A percentile compares a stretch with the other conserved stretches of the same genome.
Conservation (phyloP, 2,797 vertebrate genomes). For the Gouania willdenowi region DNA sequence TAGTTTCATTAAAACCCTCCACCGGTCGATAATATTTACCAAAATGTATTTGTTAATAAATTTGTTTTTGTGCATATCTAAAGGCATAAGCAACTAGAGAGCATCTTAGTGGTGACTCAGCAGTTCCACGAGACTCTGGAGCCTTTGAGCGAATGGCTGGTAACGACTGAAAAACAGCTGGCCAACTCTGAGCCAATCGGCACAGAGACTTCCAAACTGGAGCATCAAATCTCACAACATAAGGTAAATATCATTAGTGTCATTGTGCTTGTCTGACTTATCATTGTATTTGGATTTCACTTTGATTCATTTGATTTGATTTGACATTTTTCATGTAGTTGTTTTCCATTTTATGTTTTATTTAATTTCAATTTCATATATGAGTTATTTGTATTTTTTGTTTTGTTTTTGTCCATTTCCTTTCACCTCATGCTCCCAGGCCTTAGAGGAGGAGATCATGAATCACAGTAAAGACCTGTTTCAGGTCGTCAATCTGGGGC, state of each 20-base stretch:
- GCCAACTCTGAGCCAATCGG: slow-evolving; percentile 89
- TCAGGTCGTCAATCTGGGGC: slow-evolving; percentile 88
- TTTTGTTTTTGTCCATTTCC: slow-evolving; percentile 47
- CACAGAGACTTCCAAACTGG: slow-evolving; percentile 88
- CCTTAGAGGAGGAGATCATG: slow-evolving; percentile 91
- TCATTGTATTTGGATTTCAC: slow-evolving; percentile 2
- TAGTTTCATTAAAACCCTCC: no score
- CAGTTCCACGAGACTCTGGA: slow-evolving; percentile 95
- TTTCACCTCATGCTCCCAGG: slow-evolving; percentile 67
- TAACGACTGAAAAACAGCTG: slow-evolving; percentile 84
- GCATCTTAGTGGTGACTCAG: slow-evolving; percentile 89
- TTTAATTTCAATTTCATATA: slow-evolving; percentile 44
- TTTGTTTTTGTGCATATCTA: background rate
- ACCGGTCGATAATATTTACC: no score
- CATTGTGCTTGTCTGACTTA: background rate
- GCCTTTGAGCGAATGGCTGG: slow-evolving; percentile 90
- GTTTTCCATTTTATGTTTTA: slow-evolving; percentile 46
- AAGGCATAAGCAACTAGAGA: slow-evolving; percentile 92
- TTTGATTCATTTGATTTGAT: slow-evolving; percentile 19
- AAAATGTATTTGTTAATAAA: no score
- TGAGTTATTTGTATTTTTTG: slow-evolving; percentile 26
- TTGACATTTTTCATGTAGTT: slow-evolving; percentile 21
- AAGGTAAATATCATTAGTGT: slow-evolving; percentile 73
- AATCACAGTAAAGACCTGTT: slow-evolving; percentile 88
- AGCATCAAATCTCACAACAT: slow-evolving; percentile 90